Evolutionary conservation across 2,888 invertebrate species (phyloP).

Genomic region (Cabera pusaria): DNA sequence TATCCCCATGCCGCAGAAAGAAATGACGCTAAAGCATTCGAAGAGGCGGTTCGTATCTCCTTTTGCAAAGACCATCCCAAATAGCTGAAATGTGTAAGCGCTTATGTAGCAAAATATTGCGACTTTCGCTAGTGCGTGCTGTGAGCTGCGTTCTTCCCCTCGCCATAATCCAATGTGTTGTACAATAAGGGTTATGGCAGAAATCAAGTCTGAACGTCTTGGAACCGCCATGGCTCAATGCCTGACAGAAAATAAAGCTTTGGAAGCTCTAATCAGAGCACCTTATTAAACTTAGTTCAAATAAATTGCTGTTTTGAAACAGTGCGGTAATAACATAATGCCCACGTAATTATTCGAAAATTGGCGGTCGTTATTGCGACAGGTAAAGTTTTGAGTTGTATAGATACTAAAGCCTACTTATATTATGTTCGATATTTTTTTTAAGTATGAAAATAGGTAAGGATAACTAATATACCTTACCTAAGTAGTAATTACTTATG

Average conservation of each 20-base stretch:
- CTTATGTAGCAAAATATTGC: slow-evolving; percentile 43
- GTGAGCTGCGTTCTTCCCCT: slow-evolving; percentile 22
- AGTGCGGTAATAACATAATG: slow-evolving; percentile 5
- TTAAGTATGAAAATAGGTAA: too few species aligned
- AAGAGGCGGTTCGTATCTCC: slow-evolving; percentile 51
- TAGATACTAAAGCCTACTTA: too few species aligned
- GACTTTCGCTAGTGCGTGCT: slow-evolving; percentile 40
- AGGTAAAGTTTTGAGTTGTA: too few species aligned
- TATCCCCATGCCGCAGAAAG: slow-evolving; percentile 60
- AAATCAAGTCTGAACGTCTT: slow-evolving; percentile 1
- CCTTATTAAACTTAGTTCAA: slow-evolving; percentile 4
- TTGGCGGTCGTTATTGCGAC: slow-evolving; percentile 8
- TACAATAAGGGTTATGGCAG: slow-evolving; percentile 25
- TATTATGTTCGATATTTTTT: too few species aligned
- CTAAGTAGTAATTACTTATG: too few species aligned
- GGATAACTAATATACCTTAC: too few species aligned
- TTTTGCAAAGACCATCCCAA: slow-evolving; percentile 42
- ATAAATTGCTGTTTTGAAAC: slow-evolving; percentile 17
- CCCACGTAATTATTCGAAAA: slow-evolving; percentile 1
- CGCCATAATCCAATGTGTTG: slow-evolving; percentile 41
- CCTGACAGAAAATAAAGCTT: neutral
- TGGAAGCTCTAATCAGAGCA: neutral
- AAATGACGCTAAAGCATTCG: slow-evolving; percentile 58
- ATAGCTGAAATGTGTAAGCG: slow-evolving; percentile 45
- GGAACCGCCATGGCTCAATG: slow-evolving; percentile 3